Percentiles rank a stretch among this genome's conserved stretches.
phyloP scores from a whole-genome alignment of 2,113 vertebrate genomes.

The Dasypus novemcinctus region DNA sequence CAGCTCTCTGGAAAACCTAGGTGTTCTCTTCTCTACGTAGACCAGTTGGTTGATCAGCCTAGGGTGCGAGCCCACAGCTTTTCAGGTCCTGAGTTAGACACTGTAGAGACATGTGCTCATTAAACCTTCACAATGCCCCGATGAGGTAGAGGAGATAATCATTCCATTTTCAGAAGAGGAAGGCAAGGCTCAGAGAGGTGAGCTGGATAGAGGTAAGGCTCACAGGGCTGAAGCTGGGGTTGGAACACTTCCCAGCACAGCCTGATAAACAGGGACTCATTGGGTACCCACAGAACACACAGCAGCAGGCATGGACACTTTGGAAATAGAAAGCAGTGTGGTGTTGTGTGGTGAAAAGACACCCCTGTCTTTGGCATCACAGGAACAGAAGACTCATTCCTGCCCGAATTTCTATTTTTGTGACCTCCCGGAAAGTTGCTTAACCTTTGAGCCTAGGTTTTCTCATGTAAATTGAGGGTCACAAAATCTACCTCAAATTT shows the following conservation, averaged over 20 bases:
- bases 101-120: fast-evolving
- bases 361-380: background rate
- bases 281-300: background rate
- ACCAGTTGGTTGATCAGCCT: background rate
- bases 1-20: background rate
- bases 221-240: background rate
- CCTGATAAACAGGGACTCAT: fast-evolving
- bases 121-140: background rate
- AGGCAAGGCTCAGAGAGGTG: background rate
- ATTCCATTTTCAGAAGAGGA: background rate
- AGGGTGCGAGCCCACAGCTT: fast-evolving
- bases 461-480: background rate
- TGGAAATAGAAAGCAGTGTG: background rate
- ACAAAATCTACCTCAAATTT: background rate
- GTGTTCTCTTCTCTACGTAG: background rate
- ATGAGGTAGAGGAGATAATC: too few species aligned
- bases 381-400: background rate
- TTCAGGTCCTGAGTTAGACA: background rate
- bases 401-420: background rate
- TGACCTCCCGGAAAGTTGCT: background rate
- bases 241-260: too few species aligned
- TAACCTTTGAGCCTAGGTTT: background rate
- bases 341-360: background rate
- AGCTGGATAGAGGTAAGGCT: too few species aligned
- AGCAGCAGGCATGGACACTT: too few species aligned